Percentiles rank a stretch among this genome's conserved stretches.
These are phyloP conservation scores for Drosophila macrospina DNA, from an alignment of 2,888 invertebrate species.

Conservation along the genomic window DNA sequence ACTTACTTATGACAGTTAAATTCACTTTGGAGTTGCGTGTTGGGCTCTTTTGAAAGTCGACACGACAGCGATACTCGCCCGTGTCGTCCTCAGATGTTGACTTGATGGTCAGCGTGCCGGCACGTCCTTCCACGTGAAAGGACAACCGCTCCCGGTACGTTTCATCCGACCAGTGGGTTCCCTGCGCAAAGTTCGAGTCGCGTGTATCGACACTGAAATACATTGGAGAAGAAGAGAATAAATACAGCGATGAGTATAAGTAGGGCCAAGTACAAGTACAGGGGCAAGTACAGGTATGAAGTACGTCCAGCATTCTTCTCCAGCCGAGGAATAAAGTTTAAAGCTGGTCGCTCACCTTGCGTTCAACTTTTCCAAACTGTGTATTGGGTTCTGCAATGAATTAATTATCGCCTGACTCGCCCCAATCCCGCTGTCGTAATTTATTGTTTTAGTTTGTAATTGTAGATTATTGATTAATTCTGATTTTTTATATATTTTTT, in stretches of 20 bases:
- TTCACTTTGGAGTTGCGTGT: constrained; percentile 95
- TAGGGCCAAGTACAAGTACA: constrained; percentile 1
- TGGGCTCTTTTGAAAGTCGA: constrained; percentile 95
- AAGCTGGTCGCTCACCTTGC: constrained; percentile 37
- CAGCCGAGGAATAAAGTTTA: constrained; percentile 34
- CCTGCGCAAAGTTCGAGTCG: constrained; percentile 86
- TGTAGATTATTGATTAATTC: constrained; percentile 70
- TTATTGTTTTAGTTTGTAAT: constrained; percentile 77
- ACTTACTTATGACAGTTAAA: constrained; percentile 95
- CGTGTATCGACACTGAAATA: constrained; percentile 86
- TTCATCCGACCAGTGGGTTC: constrained; percentile 87
- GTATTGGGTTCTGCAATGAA: constrained; percentile 73
- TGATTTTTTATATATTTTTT: not conserved
- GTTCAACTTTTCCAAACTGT: constrained; percentile 45
- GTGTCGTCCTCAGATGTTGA: constrained; percentile 91
- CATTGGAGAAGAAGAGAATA: constrained; percentile 18
- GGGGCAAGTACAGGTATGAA: not conserved
- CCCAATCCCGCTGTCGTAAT: constrained; percentile 39
- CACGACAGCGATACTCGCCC: constrained; percentile 94
- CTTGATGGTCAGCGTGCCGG: constrained; percentile 91
- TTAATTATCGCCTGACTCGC: constrained; percentile 61
- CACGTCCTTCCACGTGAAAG: constrained; percentile 90
- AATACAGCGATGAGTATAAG: constrained; percentile 16
- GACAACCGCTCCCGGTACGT: constrained; percentile 89
- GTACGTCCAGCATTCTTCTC: constrained; percentile 2